These are phyloP conservation scores for Eidolon helvum DNA, from an alignment of 2,113 vertebrate species.

Conservation along the genomic window DNA sequence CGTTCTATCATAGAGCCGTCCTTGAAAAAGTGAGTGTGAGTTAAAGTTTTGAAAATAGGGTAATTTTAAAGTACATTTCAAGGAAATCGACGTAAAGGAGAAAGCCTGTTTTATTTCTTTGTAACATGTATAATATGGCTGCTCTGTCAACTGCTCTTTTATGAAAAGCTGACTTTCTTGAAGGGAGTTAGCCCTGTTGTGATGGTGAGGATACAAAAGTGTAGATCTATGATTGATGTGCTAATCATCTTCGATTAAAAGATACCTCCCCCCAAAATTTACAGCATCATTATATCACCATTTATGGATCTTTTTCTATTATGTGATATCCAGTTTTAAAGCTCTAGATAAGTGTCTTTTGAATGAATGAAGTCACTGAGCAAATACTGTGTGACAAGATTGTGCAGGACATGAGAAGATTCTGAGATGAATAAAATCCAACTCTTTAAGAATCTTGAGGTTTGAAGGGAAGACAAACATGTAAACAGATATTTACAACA, in stretches of 20 bases:
- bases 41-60: background rate
- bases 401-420: background rate
- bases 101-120: background rate
- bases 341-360: background rate
- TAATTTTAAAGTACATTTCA: background rate
- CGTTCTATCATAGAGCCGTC: background rate
- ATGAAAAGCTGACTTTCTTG: background rate
- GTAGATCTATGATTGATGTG: background rate
- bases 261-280: background rate
- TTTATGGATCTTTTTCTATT: background rate
- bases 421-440: background rate
- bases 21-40: background rate
- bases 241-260: background rate
- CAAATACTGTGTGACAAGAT: background rate
- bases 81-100: background rate
- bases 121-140: background rate
- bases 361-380: background rate
- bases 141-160: background rate
- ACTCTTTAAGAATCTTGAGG: background rate
- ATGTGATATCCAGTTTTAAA: background rate
- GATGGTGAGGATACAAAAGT: background rate
- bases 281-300: background rate
- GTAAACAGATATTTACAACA: background rate
- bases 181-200: background rate
- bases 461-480: background rate